Evolutionary conservation across 2,888 invertebrate species (phyloP).

Genomic region (Muschampia plurimacula): DNA sequence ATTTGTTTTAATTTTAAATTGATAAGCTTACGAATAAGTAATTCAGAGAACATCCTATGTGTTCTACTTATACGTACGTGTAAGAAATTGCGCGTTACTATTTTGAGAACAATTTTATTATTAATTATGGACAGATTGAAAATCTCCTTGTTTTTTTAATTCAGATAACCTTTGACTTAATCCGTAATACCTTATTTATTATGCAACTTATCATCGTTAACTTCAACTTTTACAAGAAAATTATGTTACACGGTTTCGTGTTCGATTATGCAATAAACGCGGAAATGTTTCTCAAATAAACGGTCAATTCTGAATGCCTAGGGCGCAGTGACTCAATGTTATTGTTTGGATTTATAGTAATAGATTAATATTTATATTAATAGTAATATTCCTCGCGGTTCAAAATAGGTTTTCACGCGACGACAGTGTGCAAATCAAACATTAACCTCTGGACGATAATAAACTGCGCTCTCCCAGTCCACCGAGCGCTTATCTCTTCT

Average conservation of each 20-base stretch:
- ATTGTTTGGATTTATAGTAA: constrained; percentile 30
- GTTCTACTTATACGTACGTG: not conserved
- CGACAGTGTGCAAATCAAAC: constrained; percentile 38
- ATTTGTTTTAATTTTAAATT: too few relatives aligned
- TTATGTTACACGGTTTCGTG: not conserved
- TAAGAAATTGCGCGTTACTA: not conserved
- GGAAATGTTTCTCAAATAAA: constrained; percentile 27
- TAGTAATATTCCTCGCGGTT: constrained; percentile 36
- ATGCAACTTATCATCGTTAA: constrained; percentile 5
- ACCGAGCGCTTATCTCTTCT: constrained; percentile 20
- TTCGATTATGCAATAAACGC: constrained; percentile 28
- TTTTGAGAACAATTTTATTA: not conserved
- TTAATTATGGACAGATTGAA: not conserved
- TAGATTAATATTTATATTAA: not conserved
- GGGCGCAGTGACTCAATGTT: constrained; percentile 28
- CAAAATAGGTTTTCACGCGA: constrained; percentile 43
- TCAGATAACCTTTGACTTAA: constrained; percentile 1
- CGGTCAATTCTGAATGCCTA: constrained; percentile 14
- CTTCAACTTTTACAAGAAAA: constrained; percentile 20
- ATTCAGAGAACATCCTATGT: not conserved
- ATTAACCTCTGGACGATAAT: constrained; percentile 43
- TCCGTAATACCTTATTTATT: constrained; percentile 3
- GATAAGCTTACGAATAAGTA: too few relatives aligned
- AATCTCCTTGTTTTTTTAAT: not conserved
- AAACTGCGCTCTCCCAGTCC: constrained; percentile 9